A percentile compares a stretch with the other conserved stretches of the same genome.
Evolutionary conservation across 2,797 vertebrate genomes (phyloP).

Genomic region (Enteromius anoplus): DNA sequence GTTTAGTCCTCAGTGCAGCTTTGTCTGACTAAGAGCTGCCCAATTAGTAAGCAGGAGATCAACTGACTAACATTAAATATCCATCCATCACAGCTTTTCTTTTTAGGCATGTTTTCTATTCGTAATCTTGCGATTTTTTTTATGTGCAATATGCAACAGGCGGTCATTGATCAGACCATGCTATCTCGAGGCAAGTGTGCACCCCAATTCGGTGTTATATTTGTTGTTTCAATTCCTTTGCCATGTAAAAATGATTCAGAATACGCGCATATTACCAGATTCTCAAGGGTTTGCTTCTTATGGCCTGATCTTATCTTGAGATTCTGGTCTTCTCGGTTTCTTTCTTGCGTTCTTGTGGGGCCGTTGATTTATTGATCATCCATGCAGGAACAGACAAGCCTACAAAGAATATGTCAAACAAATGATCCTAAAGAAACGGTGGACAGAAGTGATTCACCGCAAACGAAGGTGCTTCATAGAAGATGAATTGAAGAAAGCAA

Average conservation of each 20-base stretch:
- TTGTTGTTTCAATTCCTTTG: background rate
- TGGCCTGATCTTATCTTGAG: conserved; percentile 10
- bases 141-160: background rate
- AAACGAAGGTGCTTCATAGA: background rate
- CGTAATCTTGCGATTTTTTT: background rate
- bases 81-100: background rate
- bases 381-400: conserved; percentile 27
- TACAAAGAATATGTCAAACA: conserved; percentile 12
- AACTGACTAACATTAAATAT: background rate
- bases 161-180: background rate
- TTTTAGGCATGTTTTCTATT: background rate
- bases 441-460: conserved; percentile 4
- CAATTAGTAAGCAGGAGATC: background rate
- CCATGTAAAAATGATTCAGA: background rate
- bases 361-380: conserved; percentile 28
- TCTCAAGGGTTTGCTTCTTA: background rate
- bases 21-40: background rate
- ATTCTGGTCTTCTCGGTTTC: conserved; percentile 6
- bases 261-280: background rate
- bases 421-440: background rate
- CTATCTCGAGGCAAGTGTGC: background rate
- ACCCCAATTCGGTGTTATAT: background rate
- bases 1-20: background rate
- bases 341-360: background rate
- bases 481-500: conserved; percentile 1